Evolutionary conservation across 2,113 vertebrate genomes (phyloP), one percentile per base, ranked within the genome.

Genomic region (Pteronura brasiliensis): DNA sequence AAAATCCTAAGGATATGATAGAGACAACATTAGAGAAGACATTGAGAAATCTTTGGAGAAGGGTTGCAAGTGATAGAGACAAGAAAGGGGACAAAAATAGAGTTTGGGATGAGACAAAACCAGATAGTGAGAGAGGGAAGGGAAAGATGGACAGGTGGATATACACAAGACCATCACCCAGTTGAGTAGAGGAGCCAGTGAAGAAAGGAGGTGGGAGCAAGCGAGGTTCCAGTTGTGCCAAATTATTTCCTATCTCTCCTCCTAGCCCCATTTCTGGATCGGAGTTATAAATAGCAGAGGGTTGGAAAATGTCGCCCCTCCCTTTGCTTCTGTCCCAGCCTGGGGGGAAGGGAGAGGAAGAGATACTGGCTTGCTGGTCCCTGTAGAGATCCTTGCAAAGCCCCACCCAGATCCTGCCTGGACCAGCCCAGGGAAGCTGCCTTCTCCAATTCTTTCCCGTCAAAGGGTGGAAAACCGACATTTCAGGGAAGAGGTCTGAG

Each of bases 271-370:
- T 80, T 97, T 95, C 96, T 97, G 69, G 93, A 92, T 77, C 90
- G 44, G 76, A 95, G 96, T 94, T 98, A 98, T 97, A 98, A 98
- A 98, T 97, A 98, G 95, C 94, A 91, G 89, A 42, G 91, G 95
- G 94, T 71, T 96, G 91, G 96, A 96, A 96, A 96, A 93, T 96
- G 95, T 94, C 72, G 71, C 39, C 31, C 47, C 31, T 21, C 79
- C 71, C 77, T 44, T 82, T 88, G 84, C 67, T 86, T 97, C 87
- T 95, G 80, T 89, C 79, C 91, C 57, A 95, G 82, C 20, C 47
- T 88, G 18, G 47, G 87, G 76, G 95, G 83, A 59, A 89, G 57
- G 91, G 88, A 86, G 83, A 87, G 29, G 44, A 93, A 90, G 59
- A 61, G 39, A n/a, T 47, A n/a, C 36, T 18, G 86, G 61, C 77